Conservation (phyloP, 2,888 invertebrate genomes). For the Oligia latruncula region DNA sequence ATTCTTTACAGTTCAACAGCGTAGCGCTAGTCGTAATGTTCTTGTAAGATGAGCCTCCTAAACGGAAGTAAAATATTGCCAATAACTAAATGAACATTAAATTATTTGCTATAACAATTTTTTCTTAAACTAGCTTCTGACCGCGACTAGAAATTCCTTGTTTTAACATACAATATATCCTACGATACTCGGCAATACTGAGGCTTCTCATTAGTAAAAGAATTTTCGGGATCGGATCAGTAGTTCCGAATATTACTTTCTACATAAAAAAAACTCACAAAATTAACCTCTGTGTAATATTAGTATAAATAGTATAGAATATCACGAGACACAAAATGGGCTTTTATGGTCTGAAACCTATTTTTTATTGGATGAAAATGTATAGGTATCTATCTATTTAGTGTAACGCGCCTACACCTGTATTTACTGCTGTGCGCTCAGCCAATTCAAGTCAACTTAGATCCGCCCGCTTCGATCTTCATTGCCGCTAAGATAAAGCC, state of each 20-base stretch:
- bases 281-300: neutral
- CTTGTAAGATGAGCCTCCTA: neutral
- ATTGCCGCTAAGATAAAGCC: slow-evolving; percentile 87
- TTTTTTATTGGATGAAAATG: neutral
- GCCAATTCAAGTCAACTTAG: slow-evolving; percentile 82
- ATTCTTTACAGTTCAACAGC: neutral
- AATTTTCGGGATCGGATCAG: too few species aligned
- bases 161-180: neutral
- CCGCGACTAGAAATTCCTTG: neutral
- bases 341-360: neutral
- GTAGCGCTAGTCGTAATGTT: neutral
- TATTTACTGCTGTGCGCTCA: slow-evolving; percentile 68
- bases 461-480: slow-evolving; percentile 84
- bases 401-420: too few species aligned
- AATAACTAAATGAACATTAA: neutral
- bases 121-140: neutral
- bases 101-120: neutral
- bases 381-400: neutral
- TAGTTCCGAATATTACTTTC: too few species aligned
- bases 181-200: neutral
- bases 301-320: neutral
- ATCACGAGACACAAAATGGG: neutral
- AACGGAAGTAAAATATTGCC: neutral
- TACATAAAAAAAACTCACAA: too few species aligned
- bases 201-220: neutral